These are phyloP conservation scores for Phenacoccus solenopsis DNA, from an alignment of 1,140 invertebrate genomes.

Conservation along the genomic window DNA sequence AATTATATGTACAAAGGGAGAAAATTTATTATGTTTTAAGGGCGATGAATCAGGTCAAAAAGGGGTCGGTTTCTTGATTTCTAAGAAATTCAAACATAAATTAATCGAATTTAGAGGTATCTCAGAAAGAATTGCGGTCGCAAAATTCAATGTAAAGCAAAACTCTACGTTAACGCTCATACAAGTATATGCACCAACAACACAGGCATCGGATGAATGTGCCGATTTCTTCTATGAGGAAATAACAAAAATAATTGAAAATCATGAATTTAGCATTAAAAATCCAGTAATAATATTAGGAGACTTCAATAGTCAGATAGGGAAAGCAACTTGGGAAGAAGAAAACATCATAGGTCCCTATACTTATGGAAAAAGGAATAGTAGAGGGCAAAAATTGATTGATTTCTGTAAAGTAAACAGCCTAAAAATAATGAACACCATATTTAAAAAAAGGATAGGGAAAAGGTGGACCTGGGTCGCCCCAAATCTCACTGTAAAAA, in stretches of 20 bases:
- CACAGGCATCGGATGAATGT: background rate
- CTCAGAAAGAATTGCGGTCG: background rate
- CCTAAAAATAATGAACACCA: background rate
- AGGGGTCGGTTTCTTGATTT: background rate
- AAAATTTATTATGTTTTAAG: background rate
- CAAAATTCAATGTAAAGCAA: background rate
- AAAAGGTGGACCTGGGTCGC: conserved; percentile 9
- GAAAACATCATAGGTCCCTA: background rate
- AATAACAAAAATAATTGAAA: background rate
- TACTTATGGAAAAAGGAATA: conserved; percentile 6
- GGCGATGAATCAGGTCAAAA: background rate
- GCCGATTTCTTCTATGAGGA: background rate
- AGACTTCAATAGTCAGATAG: no score
- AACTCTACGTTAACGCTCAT: background rate
- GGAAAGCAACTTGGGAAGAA: no score
- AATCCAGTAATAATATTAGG: background rate
- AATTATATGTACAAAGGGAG: background rate
- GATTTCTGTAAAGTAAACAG: background rate
- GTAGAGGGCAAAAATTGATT: background rate
- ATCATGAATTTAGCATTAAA: background rate
- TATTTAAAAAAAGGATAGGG: background rate
- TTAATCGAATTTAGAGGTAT: background rate
- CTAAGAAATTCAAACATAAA: background rate
- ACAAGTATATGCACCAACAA: conserved; percentile 19
- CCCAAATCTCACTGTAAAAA: background rate